Conservation (phyloP, 2,888 invertebrate genomes). For the Leptinotarsa peninsularis region DNA sequence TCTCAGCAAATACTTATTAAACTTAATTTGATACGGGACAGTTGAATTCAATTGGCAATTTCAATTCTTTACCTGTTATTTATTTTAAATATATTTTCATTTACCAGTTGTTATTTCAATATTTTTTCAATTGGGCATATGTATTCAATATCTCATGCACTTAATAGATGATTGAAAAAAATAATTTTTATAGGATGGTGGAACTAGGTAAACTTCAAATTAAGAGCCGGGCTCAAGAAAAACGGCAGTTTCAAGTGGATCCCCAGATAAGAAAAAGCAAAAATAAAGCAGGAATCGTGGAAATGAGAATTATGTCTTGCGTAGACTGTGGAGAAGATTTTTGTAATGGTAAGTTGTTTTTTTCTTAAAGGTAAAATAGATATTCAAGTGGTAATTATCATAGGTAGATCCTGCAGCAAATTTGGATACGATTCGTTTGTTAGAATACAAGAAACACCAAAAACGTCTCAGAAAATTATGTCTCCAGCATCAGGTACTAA, state of each 20-base stretch:
- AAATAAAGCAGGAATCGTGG: constrained; percentile 85
- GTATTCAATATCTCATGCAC: too few relatives aligned
- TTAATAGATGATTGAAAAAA: neutral
- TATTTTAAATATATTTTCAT: too few relatives aligned
- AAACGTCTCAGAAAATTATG: constrained; percentile 56
- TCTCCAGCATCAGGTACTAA: constrained; percentile 64
- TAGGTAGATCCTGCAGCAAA: constrained; percentile 69
- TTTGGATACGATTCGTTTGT: constrained; percentile 72
- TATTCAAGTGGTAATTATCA: constrained; percentile 38
- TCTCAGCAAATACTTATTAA: too few relatives aligned
- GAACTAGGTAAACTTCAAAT: constrained; percentile 84
- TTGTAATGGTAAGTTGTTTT: constrained; percentile 73
- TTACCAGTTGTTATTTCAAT: too few relatives aligned
- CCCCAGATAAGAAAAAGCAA: constrained; percentile 81
- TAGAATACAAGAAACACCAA: constrained; percentile 63
- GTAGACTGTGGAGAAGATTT: constrained; percentile 87
- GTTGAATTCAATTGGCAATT: too few relatives aligned
- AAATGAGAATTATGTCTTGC: constrained; percentile 81
- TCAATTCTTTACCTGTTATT: too few relatives aligned
- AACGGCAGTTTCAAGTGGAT: constrained; percentile 75
- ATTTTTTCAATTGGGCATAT: too few relatives aligned
- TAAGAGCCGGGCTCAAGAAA: constrained; percentile 79
- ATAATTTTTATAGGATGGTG: constrained; percentile 71
- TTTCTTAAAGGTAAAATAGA: neutral
- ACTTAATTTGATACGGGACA: too few relatives aligned